Conservation (phyloP, 2,113 vertebrate species). For the Propithecus coquereli region DNA sequence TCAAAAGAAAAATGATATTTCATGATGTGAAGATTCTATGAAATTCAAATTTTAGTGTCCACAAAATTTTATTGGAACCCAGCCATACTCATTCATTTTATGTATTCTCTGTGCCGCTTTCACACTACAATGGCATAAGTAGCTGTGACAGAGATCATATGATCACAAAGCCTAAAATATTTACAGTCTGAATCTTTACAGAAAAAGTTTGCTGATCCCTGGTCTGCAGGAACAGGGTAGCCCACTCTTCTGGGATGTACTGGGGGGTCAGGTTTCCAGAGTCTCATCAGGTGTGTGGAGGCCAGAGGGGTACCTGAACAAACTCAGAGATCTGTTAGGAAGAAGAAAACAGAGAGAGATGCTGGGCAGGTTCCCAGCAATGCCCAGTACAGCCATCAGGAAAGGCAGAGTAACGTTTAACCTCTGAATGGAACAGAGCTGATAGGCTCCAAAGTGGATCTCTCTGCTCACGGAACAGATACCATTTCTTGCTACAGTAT, state of each 20-base stretch:
- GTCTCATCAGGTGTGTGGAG: background rate
- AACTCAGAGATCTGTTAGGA: background rate
- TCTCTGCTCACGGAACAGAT: background rate
- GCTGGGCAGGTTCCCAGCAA: background rate
- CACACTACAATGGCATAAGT: background rate
- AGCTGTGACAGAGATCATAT: background rate
- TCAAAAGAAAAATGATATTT: background rate
- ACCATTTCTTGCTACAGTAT: background rate
- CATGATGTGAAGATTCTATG: background rate
- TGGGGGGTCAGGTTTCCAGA: background rate
- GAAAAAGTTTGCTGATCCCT: background rate
- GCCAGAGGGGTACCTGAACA: background rate
- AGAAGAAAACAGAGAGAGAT: background rate
- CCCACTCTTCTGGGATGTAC: background rate
- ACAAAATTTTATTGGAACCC: conserved; percentile 1
- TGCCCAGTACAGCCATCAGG: background rate
- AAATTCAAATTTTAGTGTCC: conserved; percentile 25
- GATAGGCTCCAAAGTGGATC: background rate
- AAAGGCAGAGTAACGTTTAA: background rate
- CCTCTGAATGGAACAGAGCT: background rate
- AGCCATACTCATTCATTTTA: background rate
- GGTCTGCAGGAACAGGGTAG: background rate
- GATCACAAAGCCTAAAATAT: background rate
- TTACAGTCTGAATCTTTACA: background rate
- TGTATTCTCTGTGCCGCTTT: background rate